phyloP scores from a whole-genome alignment of 2,113 vertebrate species.

The Rhipidura dahli region DNA sequence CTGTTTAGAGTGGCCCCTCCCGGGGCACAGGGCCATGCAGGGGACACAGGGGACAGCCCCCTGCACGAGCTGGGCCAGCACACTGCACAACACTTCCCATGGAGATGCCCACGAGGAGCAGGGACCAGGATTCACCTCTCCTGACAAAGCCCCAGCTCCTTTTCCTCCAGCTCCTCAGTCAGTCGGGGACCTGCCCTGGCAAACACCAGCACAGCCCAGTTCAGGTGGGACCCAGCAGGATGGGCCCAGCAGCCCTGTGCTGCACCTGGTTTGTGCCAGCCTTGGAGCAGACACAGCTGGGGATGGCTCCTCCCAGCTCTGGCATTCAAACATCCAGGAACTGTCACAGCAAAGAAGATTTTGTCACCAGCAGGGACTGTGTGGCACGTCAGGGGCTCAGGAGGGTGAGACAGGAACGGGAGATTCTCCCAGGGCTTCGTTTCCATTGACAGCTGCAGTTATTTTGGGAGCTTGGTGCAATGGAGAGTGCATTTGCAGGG shows the following conservation, averaged over 20 bases:
- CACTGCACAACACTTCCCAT: background rate
- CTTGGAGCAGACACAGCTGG: background rate
- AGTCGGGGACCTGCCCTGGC: background rate
- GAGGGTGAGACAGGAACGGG: background rate
- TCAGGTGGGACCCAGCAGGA: background rate
- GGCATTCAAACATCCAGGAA: background rate
- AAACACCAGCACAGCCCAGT: background rate
- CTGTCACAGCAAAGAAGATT: background rate
- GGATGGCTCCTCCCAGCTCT: background rate
- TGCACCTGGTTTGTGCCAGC: background rate
- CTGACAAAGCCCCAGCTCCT: background rate
- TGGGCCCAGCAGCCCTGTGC: rapidly evolving
- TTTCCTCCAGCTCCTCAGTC: background rate
- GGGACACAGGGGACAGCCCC: background rate
- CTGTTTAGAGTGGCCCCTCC: background rate
- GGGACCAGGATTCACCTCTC: background rate
- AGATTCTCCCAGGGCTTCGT: background rate
- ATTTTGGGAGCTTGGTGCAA: background rate
- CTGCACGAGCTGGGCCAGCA: background rate
- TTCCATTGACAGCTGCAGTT: background rate
- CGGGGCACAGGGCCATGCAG: background rate
- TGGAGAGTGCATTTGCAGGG: background rate
- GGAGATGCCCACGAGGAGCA: background rate
- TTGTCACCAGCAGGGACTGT: background rate
- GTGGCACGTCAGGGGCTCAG: background rate